Evolutionary conservation across 2,797 vertebrate species (phyloP).

Genomic region (Epinephelus coioides): DNA sequence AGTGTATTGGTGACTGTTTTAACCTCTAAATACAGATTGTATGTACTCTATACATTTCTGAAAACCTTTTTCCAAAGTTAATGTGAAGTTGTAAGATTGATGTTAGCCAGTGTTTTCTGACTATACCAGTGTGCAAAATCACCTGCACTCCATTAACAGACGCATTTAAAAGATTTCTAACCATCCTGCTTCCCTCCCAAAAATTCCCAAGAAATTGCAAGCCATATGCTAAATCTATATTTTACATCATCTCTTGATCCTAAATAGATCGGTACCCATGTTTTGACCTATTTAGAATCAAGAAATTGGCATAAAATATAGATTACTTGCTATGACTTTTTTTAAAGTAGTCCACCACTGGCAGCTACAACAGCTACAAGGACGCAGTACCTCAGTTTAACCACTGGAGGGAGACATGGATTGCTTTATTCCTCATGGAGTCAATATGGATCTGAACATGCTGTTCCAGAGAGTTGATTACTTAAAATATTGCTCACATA

Average conservation of each 20-base stretch:
- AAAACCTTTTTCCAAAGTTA: not conserved
- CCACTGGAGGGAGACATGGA: constrained; percentile 76
- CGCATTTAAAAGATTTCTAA: not conserved
- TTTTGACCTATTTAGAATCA: constrained; percentile 49
- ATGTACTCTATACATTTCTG: not conserved
- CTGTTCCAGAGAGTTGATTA: not conserved
- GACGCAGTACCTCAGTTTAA: constrained; percentile 6
- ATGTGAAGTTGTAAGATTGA: not conserved
- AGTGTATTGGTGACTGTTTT: not conserved
- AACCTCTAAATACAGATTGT: not conserved
- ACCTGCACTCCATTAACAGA: too few species aligned
- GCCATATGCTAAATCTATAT: constrained; percentile 2
- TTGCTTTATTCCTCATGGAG: constrained; percentile 22
- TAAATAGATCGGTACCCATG: constrained; percentile 21
- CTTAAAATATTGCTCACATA: not conserved
- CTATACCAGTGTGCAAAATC: not conserved
- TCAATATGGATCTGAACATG: not conserved
- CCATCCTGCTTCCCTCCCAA: not conserved
- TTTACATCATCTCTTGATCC: constrained; percentile 37
- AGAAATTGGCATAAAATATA: constrained; percentile 46
- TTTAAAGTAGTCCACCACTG: constrained; percentile 35
- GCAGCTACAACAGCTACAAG: too few species aligned
- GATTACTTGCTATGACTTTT: not conserved
- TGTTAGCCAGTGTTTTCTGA: not conserved
- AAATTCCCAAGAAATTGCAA: not conserved